These are phyloP conservation scores for Nomia melanderi DNA, from an alignment of 1,140 invertebrate species.

Conservation along the genomic window DNA sequence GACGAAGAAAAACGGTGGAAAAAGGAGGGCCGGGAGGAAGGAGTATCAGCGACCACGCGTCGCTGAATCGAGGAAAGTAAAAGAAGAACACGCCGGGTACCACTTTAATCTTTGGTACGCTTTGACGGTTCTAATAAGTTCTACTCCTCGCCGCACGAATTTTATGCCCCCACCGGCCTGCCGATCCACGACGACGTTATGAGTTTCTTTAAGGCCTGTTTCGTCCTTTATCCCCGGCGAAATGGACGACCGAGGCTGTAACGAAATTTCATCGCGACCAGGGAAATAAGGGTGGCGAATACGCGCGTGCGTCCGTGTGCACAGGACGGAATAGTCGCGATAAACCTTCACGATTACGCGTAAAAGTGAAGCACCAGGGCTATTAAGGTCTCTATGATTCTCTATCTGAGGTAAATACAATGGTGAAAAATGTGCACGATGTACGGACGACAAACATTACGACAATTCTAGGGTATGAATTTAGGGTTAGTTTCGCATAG, in stretches of 20 bases:
- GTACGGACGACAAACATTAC: too few species aligned
- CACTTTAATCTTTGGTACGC: conserved; percentile 50
- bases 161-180: conserved; percentile 4
- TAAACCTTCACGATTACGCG: conserved; percentile 39
- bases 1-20: not conserved
- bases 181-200: conserved; percentile 22
- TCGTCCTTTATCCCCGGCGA: conserved; percentile 6
- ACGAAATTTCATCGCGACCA: conserved; percentile 36
- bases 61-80: conserved; percentile 21
- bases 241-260: conserved; percentile 12
- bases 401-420: not conserved
- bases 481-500: too few species aligned
- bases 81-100: not conserved
- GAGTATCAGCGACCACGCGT: conserved; percentile 24
- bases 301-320: not conserved
- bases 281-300: conserved; percentile 5
- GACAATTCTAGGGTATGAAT: too few species aligned
- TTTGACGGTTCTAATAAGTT: conserved; percentile 50
- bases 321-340: not conserved
- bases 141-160: conserved; percentile 13
- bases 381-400: not conserved
- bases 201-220: conserved; percentile 39
- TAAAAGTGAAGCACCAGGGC: conserved; percentile 8
- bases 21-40: too few species aligned
- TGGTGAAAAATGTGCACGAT: not conserved